Evolutionary conservation across 2,888 invertebrate species (phyloP).

Genomic region (Xanthostigma xanthostigma): DNA sequence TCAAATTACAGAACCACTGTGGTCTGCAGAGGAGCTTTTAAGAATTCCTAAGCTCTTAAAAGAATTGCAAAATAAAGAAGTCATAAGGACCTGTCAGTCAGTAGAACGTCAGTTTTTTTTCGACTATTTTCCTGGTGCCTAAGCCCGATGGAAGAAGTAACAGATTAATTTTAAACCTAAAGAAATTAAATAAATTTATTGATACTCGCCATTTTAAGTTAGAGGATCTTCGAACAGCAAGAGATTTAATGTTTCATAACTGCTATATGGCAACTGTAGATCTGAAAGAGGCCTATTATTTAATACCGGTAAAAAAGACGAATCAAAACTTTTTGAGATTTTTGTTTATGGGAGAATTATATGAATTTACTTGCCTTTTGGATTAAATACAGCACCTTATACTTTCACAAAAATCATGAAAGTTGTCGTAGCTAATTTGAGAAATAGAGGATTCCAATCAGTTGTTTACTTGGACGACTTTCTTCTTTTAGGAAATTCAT

Average conservation of each 20-base stretch:
- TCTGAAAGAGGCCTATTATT: slow-evolving; percentile 10
- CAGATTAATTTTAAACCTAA: slow-evolving; percentile 10
- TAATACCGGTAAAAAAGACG: slow-evolving; percentile 6
- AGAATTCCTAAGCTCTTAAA: background rate
- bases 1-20: too few species aligned
- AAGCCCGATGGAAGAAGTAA: slow-evolving; percentile 9
- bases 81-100: background rate
- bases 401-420: slow-evolving; percentile 13
- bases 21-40: too few species aligned
- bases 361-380: slow-evolving; percentile 12
- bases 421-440: slow-evolving; percentile 6
- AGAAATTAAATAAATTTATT: slow-evolving; percentile 8
- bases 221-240: slow-evolving; percentile 6
- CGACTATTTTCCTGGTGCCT: slow-evolving; percentile 4
- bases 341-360: slow-evolving; percentile 4
- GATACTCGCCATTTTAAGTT: slow-evolving; percentile 8
- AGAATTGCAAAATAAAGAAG: background rate
- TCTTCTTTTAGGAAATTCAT: slow-evolving; percentile 9
- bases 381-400: slow-evolving; percentile 10
- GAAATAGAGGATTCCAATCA: slow-evolving; percentile 8
- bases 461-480: slow-evolving; percentile 15
- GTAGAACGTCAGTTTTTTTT: background rate
- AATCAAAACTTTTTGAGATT: slow-evolving; percentile 10
- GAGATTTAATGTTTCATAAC: slow-evolving; percentile 2
- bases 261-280: slow-evolving; percentile 9